Conservation (phyloP, 2,888 invertebrate species). For the Synanthedon andrenaeformis region DNA sequence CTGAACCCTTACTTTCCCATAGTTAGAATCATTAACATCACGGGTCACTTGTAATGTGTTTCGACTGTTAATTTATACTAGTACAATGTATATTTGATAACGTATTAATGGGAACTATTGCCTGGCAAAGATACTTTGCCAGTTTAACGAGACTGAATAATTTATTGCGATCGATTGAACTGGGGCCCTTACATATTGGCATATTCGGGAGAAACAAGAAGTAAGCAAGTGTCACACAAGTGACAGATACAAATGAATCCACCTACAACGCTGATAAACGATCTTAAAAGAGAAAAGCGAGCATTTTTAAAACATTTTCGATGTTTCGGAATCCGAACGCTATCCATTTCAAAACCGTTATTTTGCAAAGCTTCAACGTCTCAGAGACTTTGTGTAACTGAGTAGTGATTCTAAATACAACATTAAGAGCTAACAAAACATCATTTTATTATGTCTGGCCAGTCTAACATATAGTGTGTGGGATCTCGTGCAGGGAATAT, state of each 20-base stretch:
- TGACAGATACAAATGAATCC: slow-evolving; percentile 23
- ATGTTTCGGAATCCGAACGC: neutral
- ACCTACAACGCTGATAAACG: slow-evolving; percentile 18
- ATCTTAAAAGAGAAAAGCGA: slow-evolving; percentile 5
- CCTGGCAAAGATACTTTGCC: neutral
- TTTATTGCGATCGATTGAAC: neutral
- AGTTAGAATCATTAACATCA: too few species aligned
- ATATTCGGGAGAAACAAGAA: slow-evolving; percentile 10
- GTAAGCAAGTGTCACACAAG: slow-evolving; percentile 13
- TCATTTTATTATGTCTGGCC: too few species aligned
- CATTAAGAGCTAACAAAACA: too few species aligned
- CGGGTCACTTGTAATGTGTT: too few species aligned
- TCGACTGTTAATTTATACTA: neutral
- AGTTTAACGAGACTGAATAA: neutral
- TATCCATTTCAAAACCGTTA: neutral
- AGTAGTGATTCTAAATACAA: too few species aligned
- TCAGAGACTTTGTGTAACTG: too few species aligned
- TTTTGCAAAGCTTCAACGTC: neutral
- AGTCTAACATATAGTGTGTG: too few species aligned
- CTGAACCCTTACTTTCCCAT: too few species aligned
- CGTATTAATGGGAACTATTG: neutral
- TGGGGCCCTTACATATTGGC: slow-evolving; percentile 2
- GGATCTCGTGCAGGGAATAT: too few species aligned
- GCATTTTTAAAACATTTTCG: neutral
- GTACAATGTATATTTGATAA: neutral